Evolutionary conservation across 2,888 invertebrate species (phyloP).

Genomic region (Oxyscelio sp.): DNA sequence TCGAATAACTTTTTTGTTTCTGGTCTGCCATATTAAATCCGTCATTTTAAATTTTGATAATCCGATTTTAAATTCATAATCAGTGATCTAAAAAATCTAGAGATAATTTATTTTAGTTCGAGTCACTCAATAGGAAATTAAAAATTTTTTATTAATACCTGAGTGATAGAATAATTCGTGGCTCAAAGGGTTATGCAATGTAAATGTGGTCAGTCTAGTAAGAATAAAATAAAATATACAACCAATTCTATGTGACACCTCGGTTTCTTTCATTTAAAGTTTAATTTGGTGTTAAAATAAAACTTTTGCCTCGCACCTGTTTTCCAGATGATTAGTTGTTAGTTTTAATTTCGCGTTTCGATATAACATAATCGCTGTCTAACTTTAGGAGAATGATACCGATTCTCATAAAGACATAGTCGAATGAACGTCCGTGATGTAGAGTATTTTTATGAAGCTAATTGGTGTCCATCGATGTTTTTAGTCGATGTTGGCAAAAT

Average conservation of each 20-base stretch:
- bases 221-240: background rate
- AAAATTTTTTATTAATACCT: too few relatives aligned
- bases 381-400: constrained; percentile 67
- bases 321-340: constrained; percentile 66
- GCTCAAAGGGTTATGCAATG: too few relatives aligned
- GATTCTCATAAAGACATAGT: constrained; percentile 66
- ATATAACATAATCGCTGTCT: constrained; percentile 55
- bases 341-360: constrained; percentile 52
- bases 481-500: constrained; percentile 48
- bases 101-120: too few relatives aligned
- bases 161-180: too few relatives aligned
- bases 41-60: too few relatives aligned
- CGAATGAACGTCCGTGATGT: constrained; percentile 55
- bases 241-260: constrained; percentile 29
- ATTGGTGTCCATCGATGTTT: constrained; percentile 61
- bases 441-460: constrained; percentile 63
- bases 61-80: too few relatives aligned
- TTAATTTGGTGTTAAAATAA: constrained; percentile 38
- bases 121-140: too few relatives aligned
- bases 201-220: background rate
- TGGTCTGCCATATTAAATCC: too few relatives aligned
- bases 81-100: too few relatives aligned
- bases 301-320: constrained; percentile 37
- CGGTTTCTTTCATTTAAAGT: constrained; percentile 53
- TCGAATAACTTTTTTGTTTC: too few relatives aligned